Evolutionary conservation across 2,113 vertebrate genomes (phyloP), one percentile per base, ranked within the genome.

Genomic region (Uria lomvia): DNA sequence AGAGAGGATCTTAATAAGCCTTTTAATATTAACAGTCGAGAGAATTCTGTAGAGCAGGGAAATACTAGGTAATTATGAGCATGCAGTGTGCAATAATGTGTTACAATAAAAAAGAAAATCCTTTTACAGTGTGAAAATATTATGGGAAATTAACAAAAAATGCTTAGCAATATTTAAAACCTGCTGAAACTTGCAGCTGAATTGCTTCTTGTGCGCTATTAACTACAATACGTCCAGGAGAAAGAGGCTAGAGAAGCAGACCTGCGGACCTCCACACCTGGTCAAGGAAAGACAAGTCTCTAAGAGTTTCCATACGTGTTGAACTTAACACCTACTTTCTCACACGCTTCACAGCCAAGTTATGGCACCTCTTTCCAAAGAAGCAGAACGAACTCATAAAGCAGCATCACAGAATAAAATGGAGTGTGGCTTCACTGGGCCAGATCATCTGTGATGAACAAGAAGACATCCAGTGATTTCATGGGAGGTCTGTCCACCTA

Each of bases 151-250:
- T 81, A 59, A 85, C 78, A 96, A 89, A 85, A 86, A 78, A 11
- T 9, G 36, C 83, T 95, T 94, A 80, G 24, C 24, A 88, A 92
- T 92, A 88, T 94, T 83, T 93, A 77, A 97, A 94, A 67, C 15
- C 19, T 77, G 50, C 21, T 78, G 59, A 85, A 93, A 70, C 63
- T 85, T 95, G 45, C 56, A 79, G 47, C 49, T 88, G 53, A 90
- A 55, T 89, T 84, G 32, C 76, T 95, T 78, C 88, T 89, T 82
- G 40, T 34, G 45, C 81, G 43, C 83, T 97, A 77, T 96, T 96
- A 98, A 97, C 68, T 94, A 65, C 91, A 96, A 29, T 94, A 95
- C 79, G 72, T 96, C 75, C 74, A 95, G 82, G 92, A 97, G 97
- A 97, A 96, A 96, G 71, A 93, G 68, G 60, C 86, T 97, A 66